A percentile compares a stretch with the other conserved stretches of the same genome.
phyloP scores from a whole-genome alignment of 2,797 vertebrate genomes.

The Arremon brunneinucha region DNA sequence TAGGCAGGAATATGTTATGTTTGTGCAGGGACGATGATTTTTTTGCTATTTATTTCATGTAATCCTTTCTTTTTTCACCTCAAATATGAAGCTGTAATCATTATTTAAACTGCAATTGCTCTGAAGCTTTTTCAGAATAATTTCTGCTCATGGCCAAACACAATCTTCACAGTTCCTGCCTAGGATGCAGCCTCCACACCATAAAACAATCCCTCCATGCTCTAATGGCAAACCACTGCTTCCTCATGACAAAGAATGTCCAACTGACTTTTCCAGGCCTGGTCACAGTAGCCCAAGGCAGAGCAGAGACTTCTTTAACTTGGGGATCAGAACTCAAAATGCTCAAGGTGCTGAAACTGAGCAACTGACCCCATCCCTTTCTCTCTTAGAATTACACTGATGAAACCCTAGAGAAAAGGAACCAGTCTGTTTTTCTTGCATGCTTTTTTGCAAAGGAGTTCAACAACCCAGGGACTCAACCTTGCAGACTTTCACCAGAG shows the following conservation, averaged over 20 bases:
- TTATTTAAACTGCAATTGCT: slow-evolving; percentile 14
- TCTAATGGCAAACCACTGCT: background rate
- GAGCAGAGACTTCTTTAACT: background rate
- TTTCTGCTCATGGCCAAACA: background rate
- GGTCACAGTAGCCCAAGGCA: background rate
- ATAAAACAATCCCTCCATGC: background rate
- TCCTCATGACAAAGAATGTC: background rate
- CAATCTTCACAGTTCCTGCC: slow-evolving; percentile 40
- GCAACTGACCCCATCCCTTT: background rate
- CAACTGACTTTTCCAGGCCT: background rate
- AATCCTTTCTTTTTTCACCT: background rate
- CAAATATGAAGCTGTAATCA: background rate
- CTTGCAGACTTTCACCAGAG: background rate
- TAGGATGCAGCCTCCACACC: slow-evolving; percentile 8
- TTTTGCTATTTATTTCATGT: slow-evolving; percentile 49
- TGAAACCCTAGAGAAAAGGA: background rate
- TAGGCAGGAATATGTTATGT: slow-evolving; percentile 12
- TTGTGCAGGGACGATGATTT: background rate
- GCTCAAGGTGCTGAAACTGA: background rate
- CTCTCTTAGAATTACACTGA: background rate
- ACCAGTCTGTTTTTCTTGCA: background rate
- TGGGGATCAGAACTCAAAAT: slow-evolving; percentile 1
- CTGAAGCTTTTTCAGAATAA: background rate
- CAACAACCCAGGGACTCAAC: background rate
- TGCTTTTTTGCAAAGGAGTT: background rate